These are phyloP conservation scores for Thunnus thynnus DNA, from an alignment of 2,113 vertebrate species.

Conservation along the genomic window DNA sequence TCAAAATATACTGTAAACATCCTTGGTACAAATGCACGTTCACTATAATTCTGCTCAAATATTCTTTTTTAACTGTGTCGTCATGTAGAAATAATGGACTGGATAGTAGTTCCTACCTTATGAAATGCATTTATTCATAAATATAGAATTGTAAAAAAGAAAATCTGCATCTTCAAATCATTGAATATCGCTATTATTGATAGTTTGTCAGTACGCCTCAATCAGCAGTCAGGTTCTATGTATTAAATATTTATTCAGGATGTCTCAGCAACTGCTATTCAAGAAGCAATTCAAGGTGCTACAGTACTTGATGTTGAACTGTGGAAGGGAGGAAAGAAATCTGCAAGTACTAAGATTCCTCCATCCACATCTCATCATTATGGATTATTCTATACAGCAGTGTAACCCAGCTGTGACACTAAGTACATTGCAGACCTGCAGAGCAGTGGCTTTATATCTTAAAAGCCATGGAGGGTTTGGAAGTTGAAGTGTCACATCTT, in stretches of 20 bases:
- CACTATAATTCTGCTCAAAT: not conserved
- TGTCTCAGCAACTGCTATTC: not conserved
- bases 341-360: not conserved
- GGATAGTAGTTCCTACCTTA: not conserved
- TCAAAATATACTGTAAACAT: not conserved
- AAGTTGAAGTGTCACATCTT: slow-evolving; percentile 7
- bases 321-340: not conserved
- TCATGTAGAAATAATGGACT: not conserved
- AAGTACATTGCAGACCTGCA: not conserved
- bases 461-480: not conserved
- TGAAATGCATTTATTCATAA: slow-evolving; percentile 7
- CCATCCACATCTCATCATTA: not conserved
- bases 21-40: not conserved
- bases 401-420: not conserved
- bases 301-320: no score
- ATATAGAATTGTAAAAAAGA: not conserved
- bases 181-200: not conserved
- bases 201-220: not conserved
- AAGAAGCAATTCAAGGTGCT: slow-evolving; percentile 3
- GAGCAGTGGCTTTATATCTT: not conserved
- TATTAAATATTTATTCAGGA: slow-evolving; percentile 27
- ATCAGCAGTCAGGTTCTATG: not conserved
- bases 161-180: not conserved
- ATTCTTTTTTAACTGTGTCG: not conserved
- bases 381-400: not conserved